Conservation (phyloP, 2,888 invertebrate genomes). For the Synergus japonicus region DNA sequence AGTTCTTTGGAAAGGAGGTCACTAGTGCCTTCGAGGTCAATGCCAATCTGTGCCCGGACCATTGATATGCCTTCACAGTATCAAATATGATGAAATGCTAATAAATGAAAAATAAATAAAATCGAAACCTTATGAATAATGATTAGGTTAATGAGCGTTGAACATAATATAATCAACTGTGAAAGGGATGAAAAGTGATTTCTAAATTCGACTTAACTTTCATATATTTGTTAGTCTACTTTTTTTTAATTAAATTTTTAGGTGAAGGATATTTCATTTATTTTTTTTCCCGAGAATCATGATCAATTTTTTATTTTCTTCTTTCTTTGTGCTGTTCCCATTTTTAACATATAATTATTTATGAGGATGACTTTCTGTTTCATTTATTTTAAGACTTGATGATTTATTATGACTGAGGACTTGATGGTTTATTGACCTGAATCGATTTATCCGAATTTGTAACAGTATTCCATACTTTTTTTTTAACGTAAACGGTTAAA, state of each 20-base stretch:
- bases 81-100: background rate
- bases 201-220: background rate
- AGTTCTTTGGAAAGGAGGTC: constrained; percentile 72
- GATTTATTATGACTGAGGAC: background rate
- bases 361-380: background rate
- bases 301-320: background rate
- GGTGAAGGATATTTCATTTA: background rate
- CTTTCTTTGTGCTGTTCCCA: background rate
- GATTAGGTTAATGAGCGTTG: background rate
- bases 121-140: constrained; percentile 17
- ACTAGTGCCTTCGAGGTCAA: constrained; percentile 72
- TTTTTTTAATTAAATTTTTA: background rate
- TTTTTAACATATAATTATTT: background rate
- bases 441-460: background rate
- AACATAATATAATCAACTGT: background rate
- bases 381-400: background rate
- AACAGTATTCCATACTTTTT: background rate
- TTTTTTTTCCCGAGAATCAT: background rate
- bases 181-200: background rate
- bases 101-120: constrained; percentile 1
- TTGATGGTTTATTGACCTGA: background rate
- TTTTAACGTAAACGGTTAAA: background rate
- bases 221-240: background rate
- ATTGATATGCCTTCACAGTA: constrained; percentile 41
- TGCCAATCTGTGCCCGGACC: constrained; percentile 62